Base-by-base conservation (phyloP, 2,888 invertebrate species). In the Brachylomia viminalis region DNA sequence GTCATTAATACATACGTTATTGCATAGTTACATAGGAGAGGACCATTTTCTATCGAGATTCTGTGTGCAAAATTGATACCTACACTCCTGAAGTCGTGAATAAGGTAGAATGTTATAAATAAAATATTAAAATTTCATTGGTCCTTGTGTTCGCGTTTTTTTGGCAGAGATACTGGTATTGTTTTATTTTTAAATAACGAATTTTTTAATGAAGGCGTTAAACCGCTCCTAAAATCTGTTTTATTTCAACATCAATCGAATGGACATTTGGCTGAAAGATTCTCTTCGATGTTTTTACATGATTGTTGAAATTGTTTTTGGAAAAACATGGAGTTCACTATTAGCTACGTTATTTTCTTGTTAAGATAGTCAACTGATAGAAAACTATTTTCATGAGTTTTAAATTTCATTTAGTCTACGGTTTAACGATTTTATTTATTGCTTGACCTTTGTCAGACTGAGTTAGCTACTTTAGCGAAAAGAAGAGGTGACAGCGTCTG, bases 1-100 rank as follows among this genome's bases (percentile, higher is more conserved):
- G 15, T n/a, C 56, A n/a, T 54, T 56, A 72, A 33, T 45, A 56
- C 66, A 72, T 27, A 33, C 20, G 23, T 33, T 42, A 59, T 30
- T 58, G n/a, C 49, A 49, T 10, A 33, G 8, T 30, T 30, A 38
- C 47, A 23, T 8, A 59, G 17, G 27, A 49, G 20, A 47, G 2
- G 42, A n/a, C 4, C 6, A 6, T 42, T 17, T 23, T 59, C 6
- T 30, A 17, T 33, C 20, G 17, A 20, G n/a, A 5, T 30, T 2
- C 15, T 30, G 17, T 71, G 17, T 33, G 30, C 23, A 17, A 10
- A 30, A 30, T 11, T 4, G 7, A 17, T 52, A 30, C 30, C 17
- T 33, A n/a, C 17, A 70, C 23, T 49, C 5, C 6, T 20, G 1
- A 27, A 13, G 52, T 38, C 13, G 13, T 13, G 30, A 42, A 30